Conservation (phyloP, 2,888 invertebrate genomes). For the Xestia rhomboidea region DNA sequence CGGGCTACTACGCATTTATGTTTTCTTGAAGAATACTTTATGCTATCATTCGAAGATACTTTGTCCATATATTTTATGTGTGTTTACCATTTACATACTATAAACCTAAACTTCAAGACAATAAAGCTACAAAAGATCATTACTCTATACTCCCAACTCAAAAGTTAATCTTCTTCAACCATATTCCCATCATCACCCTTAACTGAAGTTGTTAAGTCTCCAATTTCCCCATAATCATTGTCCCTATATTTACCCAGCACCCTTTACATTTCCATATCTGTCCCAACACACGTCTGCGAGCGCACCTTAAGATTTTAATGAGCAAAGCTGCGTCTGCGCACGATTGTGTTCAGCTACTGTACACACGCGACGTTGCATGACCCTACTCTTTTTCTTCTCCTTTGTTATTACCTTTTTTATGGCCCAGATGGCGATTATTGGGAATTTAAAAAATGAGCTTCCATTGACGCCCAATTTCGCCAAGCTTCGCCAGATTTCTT, state of each 20-base stretch:
- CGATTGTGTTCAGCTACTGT: slow-evolving; percentile 76
- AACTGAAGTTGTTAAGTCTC: slow-evolving; percentile 6
- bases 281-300: slow-evolving; percentile 56
- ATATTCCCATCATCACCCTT: not conserved
- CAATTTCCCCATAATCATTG: slow-evolving; percentile 33
- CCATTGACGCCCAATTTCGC: slow-evolving; percentile 54
- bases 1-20: too few relatives aligned
- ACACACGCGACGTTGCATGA: slow-evolving; percentile 88
- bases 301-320: slow-evolving; percentile 70
- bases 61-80: not conserved
- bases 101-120: not conserved
- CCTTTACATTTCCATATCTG: slow-evolving; percentile 62
- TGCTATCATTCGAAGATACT: not conserved
- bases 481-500: slow-evolving; percentile 30
- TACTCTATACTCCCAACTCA: not conserved
- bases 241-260: slow-evolving; percentile 39
- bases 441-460: slow-evolving; percentile 58
- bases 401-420: slow-evolving; percentile 70
- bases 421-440: slow-evolving; percentile 60
- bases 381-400: slow-evolving; percentile 71
- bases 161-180: too few relatives aligned
- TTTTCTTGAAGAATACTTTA: not conserved
- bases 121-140: not conserved
- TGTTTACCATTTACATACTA: not conserved
- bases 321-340: slow-evolving; percentile 59